Evolutionary conservation across 2,888 invertebrate species (phyloP).

Genomic region (Ochropacha duplaris): DNA sequence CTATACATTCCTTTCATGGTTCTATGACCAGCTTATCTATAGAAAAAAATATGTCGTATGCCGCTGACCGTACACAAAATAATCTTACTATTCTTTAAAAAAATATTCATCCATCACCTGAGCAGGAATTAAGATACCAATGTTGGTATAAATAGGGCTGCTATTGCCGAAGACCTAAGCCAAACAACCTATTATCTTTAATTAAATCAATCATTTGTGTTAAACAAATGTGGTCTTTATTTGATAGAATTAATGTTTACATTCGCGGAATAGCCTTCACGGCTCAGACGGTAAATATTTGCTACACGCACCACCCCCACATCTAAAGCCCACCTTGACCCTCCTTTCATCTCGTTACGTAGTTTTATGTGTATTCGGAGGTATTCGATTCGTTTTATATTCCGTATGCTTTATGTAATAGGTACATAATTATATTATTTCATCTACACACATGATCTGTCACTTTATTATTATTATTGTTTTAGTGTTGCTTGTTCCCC

Average conservation of each 20-base stretch:
- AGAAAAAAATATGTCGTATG: no score
- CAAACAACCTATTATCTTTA: not conserved
- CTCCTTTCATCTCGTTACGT: slow-evolving; percentile 1
- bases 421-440: not conserved
- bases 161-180: not conserved
- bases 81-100: no score
- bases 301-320: slow-evolving; percentile 25
- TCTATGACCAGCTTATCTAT: no score
- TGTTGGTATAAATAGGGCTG: no score
- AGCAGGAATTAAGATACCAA: not conserved
- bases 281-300: slow-evolving; percentile 47
- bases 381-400: not conserved
- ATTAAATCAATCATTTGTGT: slow-evolving; percentile 6
- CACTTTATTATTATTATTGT: no score
- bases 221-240: slow-evolving; percentile 30
- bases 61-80: no score
- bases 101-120: not conserved
- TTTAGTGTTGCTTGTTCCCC: no score
- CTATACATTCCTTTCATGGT: no score
- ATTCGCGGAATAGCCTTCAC: slow-evolving; percentile 20
- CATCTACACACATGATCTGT: no score
- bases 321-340: slow-evolving; percentile 26
- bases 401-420: no score
- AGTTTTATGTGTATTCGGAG: not conserved
- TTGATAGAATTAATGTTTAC: slow-evolving; percentile 21